phyloP scores from a whole-genome alignment of 2,113 vertebrate genomes.

The Bujurquina vittata region DNA sequence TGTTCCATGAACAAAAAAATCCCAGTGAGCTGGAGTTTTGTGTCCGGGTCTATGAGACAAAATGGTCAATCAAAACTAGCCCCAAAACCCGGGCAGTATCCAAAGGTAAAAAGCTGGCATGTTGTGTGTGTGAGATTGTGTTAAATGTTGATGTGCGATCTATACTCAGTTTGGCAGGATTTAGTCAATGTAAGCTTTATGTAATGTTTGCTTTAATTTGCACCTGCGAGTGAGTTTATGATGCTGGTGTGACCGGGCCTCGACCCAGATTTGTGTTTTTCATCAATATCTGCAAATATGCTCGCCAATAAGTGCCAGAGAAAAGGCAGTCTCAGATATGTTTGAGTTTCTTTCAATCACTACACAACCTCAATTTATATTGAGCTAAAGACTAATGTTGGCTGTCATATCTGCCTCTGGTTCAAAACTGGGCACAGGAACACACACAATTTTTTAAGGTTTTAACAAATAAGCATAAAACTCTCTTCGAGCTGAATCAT shows the following conservation, averaged over 20 bases:
- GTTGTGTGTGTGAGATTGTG: no score
- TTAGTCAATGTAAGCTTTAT: neutral
- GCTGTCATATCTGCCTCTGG: neutral
- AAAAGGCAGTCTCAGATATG: neutral
- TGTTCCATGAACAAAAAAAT: no score
- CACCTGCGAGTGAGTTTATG: neutral
- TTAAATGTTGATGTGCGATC: no score
- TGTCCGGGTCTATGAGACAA: no score
- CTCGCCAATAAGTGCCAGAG: neutral
- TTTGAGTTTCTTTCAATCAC: neutral
- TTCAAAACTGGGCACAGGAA: accelerated
- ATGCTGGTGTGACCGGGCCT: accelerated
- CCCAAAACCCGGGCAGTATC: no score
- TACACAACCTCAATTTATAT: neutral
- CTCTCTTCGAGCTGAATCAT: neutral
- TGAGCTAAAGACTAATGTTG: neutral
- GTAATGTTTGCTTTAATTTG: neutral
- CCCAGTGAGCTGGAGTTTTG: no score
- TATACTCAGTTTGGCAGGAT: no score
- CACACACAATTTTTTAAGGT: neutral
- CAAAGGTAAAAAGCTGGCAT: no score
- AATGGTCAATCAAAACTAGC: no score
- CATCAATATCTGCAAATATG: neutral
- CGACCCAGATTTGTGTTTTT: neutral
- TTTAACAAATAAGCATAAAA: neutral